Evolutionary conservation across 2,113 vertebrate species (phyloP).

Genomic region (Microtus oregoni): DNA sequence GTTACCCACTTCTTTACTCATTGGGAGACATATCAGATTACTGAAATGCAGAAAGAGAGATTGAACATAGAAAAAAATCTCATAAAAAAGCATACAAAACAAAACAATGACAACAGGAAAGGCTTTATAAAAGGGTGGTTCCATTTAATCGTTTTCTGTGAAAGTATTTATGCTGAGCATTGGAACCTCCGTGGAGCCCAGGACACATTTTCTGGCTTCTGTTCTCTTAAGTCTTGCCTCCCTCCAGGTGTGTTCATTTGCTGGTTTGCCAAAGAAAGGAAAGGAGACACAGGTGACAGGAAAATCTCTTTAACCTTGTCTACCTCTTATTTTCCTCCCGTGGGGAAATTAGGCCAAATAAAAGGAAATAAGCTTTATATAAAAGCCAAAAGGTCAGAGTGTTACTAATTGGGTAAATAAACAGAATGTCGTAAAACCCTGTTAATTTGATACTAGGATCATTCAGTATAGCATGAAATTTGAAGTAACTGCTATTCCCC

Average conservation of each 20-base stretch:
- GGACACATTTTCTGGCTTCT: not conserved
- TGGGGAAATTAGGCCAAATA: slow-evolving; percentile 58
- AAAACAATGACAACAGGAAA: not conserved
- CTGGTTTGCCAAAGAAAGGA: not conserved
- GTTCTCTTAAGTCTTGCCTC: not conserved
- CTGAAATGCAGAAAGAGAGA: not conserved
- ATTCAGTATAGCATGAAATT: slow-evolving; percentile 75
- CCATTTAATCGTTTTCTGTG: not conserved
- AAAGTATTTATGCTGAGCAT: not conserved
- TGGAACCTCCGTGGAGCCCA: not conserved
- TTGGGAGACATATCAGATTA: slow-evolving; percentile 41
- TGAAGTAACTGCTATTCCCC: slow-evolving; percentile 70
- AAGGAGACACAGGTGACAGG: not conserved
- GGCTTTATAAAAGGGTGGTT: not conserved
- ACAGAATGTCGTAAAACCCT: slow-evolving; percentile 65
- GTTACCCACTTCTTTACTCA: not conserved
- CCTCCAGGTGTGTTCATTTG: fast-evolving
- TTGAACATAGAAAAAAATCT: not conserved
- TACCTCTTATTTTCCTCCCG: slow-evolving; percentile 21
- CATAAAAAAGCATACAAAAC: not conserved
- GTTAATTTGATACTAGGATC: slow-evolving; percentile 74
- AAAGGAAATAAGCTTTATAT: slow-evolving; percentile 68
- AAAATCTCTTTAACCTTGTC: slow-evolving; percentile 2
- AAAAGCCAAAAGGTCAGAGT: slow-evolving; percentile 72
- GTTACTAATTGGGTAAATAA: slow-evolving; percentile 78